phyloP scores from a whole-genome alignment of 2,113 vertebrate genomes.

The Salvator merianae region DNA sequence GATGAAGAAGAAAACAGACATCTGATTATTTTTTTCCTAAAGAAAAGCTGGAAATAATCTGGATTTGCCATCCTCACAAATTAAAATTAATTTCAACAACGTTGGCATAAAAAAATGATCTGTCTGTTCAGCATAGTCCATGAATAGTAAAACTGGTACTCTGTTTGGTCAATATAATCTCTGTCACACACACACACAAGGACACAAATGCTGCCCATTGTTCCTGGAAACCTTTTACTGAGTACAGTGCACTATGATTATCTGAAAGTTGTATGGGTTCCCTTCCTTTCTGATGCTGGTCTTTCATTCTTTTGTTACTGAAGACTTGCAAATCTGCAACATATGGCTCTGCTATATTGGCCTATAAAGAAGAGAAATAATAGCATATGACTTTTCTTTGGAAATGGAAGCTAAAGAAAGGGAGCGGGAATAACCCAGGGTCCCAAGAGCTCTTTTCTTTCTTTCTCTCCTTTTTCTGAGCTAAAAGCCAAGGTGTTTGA shows the following conservation, averaged over 20 bases:
- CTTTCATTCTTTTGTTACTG: constrained; percentile 22
- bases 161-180: too few relatives aligned
- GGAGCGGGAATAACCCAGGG: not conserved
- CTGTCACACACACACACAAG: too few relatives aligned
- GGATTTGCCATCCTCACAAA: not conserved
- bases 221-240: not conserved
- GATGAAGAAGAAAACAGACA: not conserved
- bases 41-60: not conserved
- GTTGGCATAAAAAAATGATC: not conserved
- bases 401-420: constrained; percentile 41
- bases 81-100: not conserved
- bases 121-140: not conserved
- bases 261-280: not conserved
- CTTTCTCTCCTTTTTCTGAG: constrained; percentile 40
- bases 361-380: constrained; percentile 55
- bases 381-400: constrained; percentile 38
- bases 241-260: fast-evolving
- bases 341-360: constrained; percentile 41
- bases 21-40: not conserved
- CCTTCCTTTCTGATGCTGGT: constrained; percentile 23
- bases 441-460: constrained; percentile 44
- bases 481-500: constrained; percentile 71
- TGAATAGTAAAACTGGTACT: not conserved
- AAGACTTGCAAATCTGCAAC: constrained; percentile 42
- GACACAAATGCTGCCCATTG: fast-evolving